These are phyloP conservation scores for Genyomyrus donnyi DNA, from an alignment of 2,113 vertebrate species.

Conservation along the genomic window DNA sequence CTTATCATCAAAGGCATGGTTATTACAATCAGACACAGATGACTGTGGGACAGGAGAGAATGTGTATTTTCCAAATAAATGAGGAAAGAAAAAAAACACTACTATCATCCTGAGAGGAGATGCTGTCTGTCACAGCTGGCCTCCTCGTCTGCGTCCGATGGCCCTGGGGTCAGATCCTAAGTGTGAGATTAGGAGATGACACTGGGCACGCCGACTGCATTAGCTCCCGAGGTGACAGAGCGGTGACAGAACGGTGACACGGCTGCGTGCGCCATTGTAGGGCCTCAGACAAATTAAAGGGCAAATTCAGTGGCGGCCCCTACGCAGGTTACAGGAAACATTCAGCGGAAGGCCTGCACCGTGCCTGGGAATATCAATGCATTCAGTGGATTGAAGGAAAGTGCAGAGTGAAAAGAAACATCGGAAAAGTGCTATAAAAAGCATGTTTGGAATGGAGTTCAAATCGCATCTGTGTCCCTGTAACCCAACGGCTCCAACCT, in stretches of 20 bases:
- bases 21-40: background rate
- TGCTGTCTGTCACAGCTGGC: background rate
- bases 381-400: background rate
- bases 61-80: background rate
- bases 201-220: background rate
- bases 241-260: background rate
- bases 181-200: background rate
- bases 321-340: background rate
- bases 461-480: background rate
- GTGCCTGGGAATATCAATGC: background rate
- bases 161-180: background rate
- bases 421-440: background rate
- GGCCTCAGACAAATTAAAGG: background rate
- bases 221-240: background rate
- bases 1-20: background rate
- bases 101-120: background rate
- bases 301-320: background rate
- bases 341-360: background rate
- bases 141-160: background rate
- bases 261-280: background rate
- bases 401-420: background rate
- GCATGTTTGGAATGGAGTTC: background rate
- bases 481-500: background rate
- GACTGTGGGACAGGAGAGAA: background rate
- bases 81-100: background rate